These are phyloP conservation scores for Hypena proboscidalis DNA, from an alignment of 2,888 invertebrate genomes.

Conservation along the genomic window DNA sequence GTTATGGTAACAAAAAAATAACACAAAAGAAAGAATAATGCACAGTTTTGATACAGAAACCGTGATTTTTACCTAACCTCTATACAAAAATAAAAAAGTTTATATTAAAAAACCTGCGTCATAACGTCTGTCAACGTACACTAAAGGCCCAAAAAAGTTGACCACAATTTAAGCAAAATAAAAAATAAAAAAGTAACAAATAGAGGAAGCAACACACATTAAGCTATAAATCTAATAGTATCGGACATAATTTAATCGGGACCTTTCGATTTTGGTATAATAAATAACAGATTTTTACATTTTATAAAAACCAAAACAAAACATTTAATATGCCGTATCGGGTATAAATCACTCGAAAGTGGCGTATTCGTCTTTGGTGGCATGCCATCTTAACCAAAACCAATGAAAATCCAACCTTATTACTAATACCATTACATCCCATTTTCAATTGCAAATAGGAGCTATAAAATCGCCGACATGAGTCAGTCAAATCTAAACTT, in stretches of 20 bases:
- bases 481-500: slow-evolving; percentile 24
- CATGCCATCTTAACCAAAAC: slow-evolving; percentile 52
- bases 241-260: slow-evolving; percentile 81
- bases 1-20: too few relatives aligned
- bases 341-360: slow-evolving; percentile 81
- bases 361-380: slow-evolving; percentile 82
- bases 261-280: slow-evolving; percentile 81
- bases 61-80: not conserved
- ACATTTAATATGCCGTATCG: slow-evolving; percentile 82
- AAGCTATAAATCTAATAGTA: slow-evolving; percentile 76
- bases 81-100: not conserved
- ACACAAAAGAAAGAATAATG: too few relatives aligned
- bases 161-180: slow-evolving; percentile 43
- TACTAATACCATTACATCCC: not conserved
- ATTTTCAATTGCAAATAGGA: too few relatives aligned
- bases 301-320: slow-evolving; percentile 77
- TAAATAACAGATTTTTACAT: slow-evolving; percentile 84
- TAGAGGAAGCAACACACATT: slow-evolving; percentile 66
- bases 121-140: slow-evolving; percentile 38
- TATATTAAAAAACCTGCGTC: slow-evolving; percentile 28
- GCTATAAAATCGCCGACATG: not conserved
- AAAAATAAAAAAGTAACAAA: slow-evolving; percentile 59
- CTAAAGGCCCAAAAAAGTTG: slow-evolving; percentile 31
- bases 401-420: slow-evolving; percentile 36
- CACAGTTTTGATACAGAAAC: not conserved